Evolutionary conservation across 2,888 invertebrate species (phyloP), one percentile per base, ranked within the genome.

Genomic region (Cosmia pyralina): DNA sequence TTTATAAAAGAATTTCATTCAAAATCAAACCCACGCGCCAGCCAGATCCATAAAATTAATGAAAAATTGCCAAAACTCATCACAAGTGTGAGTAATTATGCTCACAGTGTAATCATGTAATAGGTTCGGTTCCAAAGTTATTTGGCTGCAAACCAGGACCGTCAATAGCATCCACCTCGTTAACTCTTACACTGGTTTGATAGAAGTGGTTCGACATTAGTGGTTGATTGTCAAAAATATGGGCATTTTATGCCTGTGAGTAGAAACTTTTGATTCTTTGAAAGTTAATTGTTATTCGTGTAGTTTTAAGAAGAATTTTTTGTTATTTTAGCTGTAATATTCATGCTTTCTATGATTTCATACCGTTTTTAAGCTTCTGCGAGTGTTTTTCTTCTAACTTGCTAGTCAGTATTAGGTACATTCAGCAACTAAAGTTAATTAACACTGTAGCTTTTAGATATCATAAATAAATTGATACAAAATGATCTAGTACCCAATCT

Each of bases 81-180:
- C 58, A 64, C 17, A 17, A 63, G 13, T 71, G 44, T 78, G 72
- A 86, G 68, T 76, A 81, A 81, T 85, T 77, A 83, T 57, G 62
- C 57, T 72, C 65, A 38, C 44, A 77, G 63, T 72, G 73, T 86
- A 78, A 85, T 86, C 55, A 85, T 48, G 34, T 80, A 74, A 77
- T 74, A 82, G 78, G 67, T 85, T 85, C 50, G 59, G 64, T 69
- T 83, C 76, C 77, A 77, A 80, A 85, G 67, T 85, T 87, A 85
- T 85, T 87, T 85, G 85, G 85, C 87, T 58, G 41, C 19, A 69
- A 6, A 80, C 85, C 87, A 85, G 64, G 60, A 13, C 55, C 71
- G 63, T 60, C 75, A 74, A 79, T 77, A 68, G 64, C 68, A 57
- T 85, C 80, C 87, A 80, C 83, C 77, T 85, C 71, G 65, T 85